Conservation (phyloP, 2,113 vertebrate species). For the Grus americana region DNA sequence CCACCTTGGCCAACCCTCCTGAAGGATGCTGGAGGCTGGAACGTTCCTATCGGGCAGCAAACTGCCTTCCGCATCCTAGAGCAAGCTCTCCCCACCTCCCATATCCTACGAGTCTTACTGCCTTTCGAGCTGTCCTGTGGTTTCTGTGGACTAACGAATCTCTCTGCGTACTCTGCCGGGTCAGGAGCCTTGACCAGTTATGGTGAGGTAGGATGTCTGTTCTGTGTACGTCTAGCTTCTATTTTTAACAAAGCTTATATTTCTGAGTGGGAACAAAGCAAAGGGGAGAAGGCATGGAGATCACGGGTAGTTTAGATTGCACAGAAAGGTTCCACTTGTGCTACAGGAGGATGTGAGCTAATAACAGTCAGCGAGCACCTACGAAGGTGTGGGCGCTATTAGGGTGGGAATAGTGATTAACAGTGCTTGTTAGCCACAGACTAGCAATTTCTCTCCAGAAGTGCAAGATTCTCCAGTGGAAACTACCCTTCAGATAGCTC, state of each 20-base stretch:
- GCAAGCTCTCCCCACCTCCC: slow-evolving; percentile 22
- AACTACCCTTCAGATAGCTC: neutral
- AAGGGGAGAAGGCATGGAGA: neutral
- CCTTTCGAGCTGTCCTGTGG: slow-evolving; percentile 65
- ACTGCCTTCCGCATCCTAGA: neutral
- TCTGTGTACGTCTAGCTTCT: neutral
- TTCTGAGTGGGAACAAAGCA: neutral
- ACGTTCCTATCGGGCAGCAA: slow-evolving; percentile 64
- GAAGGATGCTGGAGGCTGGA: slow-evolving; percentile 68
- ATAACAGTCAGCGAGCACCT: neutral
- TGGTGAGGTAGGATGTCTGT: slow-evolving; percentile 82
- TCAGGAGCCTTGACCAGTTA: slow-evolving; percentile 73
- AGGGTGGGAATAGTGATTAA: neutral
- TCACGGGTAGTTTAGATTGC: neutral
- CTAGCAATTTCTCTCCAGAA: neutral
- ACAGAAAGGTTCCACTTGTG: neutral
- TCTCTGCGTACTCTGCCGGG: slow-evolving; percentile 42
- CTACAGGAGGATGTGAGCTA: neutral
- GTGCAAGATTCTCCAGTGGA: neutral
- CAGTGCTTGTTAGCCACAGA: neutral
- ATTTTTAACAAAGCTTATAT: neutral
- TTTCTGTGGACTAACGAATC: slow-evolving; percentile 72
- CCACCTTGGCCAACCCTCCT: slow-evolving; percentile 26
- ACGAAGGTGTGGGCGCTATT: neutral
- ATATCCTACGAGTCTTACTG: neutral